A percentile compares a stretch with the other conserved stretches of the same genome.
These are phyloP conservation scores for Bombus picipes DNA, from an alignment of 1,140 invertebrate species.

Conservation along the genomic window DNA sequence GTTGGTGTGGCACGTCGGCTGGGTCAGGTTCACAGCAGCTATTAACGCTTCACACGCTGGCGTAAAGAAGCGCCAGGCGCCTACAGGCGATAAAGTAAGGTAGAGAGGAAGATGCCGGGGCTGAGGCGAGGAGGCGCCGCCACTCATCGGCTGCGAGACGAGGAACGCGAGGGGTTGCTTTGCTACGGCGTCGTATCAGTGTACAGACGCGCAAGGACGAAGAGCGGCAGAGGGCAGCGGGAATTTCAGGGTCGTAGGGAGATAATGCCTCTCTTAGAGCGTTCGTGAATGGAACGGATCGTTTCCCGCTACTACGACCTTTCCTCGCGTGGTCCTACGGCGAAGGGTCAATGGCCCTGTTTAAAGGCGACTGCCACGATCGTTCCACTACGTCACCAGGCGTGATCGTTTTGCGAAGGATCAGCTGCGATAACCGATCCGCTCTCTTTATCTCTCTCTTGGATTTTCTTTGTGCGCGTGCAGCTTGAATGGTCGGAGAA, in stretches of 20 bases:
- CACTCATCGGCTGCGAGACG: background rate
- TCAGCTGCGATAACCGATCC: background rate
- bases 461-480: background rate
- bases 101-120: background rate
- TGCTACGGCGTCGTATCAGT: conserved; percentile 28
- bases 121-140: background rate
- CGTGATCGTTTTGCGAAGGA: conserved; percentile 40
- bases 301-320: conserved; percentile 48
- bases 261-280: conserved; percentile 62
- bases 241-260: conserved; percentile 70
- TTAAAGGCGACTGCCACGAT: conserved; percentile 13
- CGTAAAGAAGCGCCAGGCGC: conserved; percentile 69
- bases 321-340: conserved; percentile 32
- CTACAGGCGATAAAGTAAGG: conserved; percentile 72
- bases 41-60: conserved; percentile 72
- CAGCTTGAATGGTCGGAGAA: background rate
- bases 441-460: background rate
- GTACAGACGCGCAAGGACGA: conserved; percentile 28
- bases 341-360: conserved; percentile 35
- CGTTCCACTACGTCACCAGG: conserved; percentile 26
- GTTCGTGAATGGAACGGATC: conserved; percentile 66
- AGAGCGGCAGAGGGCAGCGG: conserved; percentile 48
- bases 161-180: conserved; percentile 21
- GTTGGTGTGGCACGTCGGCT: conserved; percentile 27
- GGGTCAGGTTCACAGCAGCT: conserved; percentile 74